Evolutionary conservation across 2,888 invertebrate species (phyloP).

Genomic region (Siphlonurus alternatus): DNA sequence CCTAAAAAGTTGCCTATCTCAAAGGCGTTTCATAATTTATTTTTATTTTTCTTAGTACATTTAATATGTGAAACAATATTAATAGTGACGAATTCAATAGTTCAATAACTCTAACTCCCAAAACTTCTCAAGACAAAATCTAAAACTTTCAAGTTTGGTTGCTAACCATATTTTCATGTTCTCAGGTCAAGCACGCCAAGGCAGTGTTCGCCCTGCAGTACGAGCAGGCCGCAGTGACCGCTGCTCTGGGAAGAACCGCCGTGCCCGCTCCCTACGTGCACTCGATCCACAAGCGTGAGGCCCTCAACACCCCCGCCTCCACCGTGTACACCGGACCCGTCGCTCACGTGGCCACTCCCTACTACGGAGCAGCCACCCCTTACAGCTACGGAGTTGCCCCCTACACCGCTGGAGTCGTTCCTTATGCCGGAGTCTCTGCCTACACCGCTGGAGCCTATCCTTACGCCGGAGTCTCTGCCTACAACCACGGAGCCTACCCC

Average conservation of each 20-base stretch:
- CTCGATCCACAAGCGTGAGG: neutral
- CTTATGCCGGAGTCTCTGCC: neutral
- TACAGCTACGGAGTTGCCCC: conserved; percentile 1
- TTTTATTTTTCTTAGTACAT: too few relatives aligned
- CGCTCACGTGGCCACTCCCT: neutral
- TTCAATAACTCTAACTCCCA: too few relatives aligned
- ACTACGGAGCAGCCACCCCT: neutral
- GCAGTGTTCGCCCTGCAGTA: conserved; percentile 11
- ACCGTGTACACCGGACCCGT: neutral
- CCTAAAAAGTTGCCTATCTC: too few relatives aligned
- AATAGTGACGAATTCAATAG: too few relatives aligned
- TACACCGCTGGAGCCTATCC: neutral
- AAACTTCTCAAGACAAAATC: too few relatives aligned
- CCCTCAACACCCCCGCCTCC: neutral
- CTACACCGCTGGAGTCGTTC: neutral
- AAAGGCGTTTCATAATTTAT: too few relatives aligned
- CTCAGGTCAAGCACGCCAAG: conserved; percentile 12
- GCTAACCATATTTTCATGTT: too few relatives aligned
- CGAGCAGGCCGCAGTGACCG: conserved; percentile 13
- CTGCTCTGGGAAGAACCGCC: conserved; percentile 8
- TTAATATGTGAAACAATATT: too few relatives aligned
- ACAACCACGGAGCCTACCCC: neutral
- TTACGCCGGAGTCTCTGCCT: neutral
- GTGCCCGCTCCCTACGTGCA: neutral
- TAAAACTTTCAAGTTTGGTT: too few relatives aligned